A percentile compares a stretch with the other conserved stretches of the same genome.
phyloP scores from a whole-genome alignment of 1,140 invertebrate species.

The Ceratosolen fusciceps region DNA sequence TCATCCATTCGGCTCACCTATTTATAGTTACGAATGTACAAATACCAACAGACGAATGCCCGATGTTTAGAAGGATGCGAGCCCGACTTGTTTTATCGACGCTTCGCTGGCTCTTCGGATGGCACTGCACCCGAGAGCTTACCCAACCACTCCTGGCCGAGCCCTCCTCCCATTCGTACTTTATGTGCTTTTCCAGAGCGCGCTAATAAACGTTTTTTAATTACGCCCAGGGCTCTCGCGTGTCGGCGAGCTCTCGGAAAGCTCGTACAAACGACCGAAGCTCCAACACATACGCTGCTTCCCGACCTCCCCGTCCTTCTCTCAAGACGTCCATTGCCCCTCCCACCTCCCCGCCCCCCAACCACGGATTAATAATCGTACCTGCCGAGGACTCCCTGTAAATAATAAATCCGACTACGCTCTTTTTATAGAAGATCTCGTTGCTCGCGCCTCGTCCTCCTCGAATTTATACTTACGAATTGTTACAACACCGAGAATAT shows the following conservation, averaged over 20 bases:
- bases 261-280: constrained; percentile 30
- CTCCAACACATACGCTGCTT: not conserved
- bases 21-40: too few species aligned
- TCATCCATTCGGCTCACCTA: too few species aligned
- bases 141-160: not conserved
- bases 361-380: not conserved
- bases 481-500: not conserved
- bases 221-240: not conserved
- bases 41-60: too few species aligned
- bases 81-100: not conserved
- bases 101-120: not conserved
- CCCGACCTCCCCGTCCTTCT: not conserved
- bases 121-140: not conserved
- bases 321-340: not conserved
- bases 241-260: not conserved
- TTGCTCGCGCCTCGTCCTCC: too few species aligned
- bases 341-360: not conserved
- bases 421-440: too few species aligned
- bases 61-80: not conserved
- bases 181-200: constrained; percentile 16
- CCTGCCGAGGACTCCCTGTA: not conserved
- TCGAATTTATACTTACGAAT: too few species aligned
- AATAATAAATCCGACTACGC: too few species aligned
- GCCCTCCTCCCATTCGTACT: not conserved
- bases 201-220: constrained; percentile 37